Evolutionary conservation across 2,113 vertebrate genomes (phyloP), one percentile per base, ranked within the genome.

Genomic region (Podarcis cretensis): DNA sequence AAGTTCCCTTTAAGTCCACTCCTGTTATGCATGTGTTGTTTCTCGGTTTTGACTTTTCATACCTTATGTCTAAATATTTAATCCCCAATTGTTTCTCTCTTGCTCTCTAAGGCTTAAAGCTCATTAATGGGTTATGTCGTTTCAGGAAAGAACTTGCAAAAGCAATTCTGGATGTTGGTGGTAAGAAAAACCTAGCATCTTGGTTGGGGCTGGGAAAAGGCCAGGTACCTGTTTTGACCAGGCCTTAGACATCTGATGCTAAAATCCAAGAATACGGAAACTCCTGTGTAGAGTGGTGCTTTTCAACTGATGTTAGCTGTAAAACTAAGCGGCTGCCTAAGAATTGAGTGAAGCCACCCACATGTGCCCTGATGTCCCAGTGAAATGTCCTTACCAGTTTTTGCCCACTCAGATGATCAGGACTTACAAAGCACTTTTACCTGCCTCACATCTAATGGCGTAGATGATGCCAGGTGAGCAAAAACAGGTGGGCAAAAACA

Each of bases 131-230:
- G 0, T 92, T 86, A 25, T 92, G 43, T 74, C 81, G 2, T 97
- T 98, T 90, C 96, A 98, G 98, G 95, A 96, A 96, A 92, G 94
- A 97, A 77, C 90, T 98, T 91, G 97, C 97, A 88, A 96, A 96
- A 95, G 93, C 92, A 27, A 87, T 98, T 85, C 88, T 97, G 91
- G 97, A 97, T 3, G 96, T 95, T 95, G 98, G 98, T 93, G 98
- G 98, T 98, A 98, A 97, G 97, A 89, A 88, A 13, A 81, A 18
- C 10, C 89, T 75, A 32, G 63, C 81, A 20, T 35, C 84, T 90
- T 86, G n/a, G 35, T 69, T 20, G 23, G 63, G 21, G 18, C 18
- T 48, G 57, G 63, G 65, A 21, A 68, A 78, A 68, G 78, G 32
- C 14, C 65, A 66, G 40, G 4, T 66, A 23, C 63, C 35, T 78